Percentiles rank a stretch among this genome's conserved stretches.
Evolutionary conservation across 2,113 vertebrate genomes (phyloP).

Genomic region (Trematocara variabile): DNA sequence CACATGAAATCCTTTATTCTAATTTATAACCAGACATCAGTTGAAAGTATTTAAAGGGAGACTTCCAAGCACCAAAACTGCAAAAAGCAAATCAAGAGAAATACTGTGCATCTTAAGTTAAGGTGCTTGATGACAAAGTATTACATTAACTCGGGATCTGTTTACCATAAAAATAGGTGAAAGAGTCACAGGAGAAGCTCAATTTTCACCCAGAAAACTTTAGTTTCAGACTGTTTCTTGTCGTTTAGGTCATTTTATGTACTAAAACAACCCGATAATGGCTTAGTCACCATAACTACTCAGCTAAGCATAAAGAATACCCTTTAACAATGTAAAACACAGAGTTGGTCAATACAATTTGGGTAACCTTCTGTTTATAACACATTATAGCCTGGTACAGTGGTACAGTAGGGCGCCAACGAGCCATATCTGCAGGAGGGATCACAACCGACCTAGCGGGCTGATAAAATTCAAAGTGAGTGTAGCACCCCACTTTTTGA

Average conservation of each 20-base stretch:
- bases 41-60: conserved; percentile 19
- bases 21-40: conserved; percentile 1
- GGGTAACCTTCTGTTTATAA: background rate
- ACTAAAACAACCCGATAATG: background rate
- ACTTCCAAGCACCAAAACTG: background rate
- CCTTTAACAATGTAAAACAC: background rate
- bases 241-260: background rate
- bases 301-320: background rate
- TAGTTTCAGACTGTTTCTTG: background rate
- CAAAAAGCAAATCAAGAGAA: conserved; percentile 19
- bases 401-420: background rate
- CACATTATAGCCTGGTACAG: background rate
- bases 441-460: background rate
- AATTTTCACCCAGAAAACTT: background rate
- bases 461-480: background rate
- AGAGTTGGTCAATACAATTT: background rate
- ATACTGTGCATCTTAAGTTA: conserved; percentile 27
- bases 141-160: conserved; percentile 22
- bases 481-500: background rate
- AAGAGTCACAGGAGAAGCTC: background rate
- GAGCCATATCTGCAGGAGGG: background rate
- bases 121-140: conserved; percentile 12
- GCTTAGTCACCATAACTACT: background rate
- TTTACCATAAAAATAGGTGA: conserved; percentile 25
- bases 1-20: background rate